These are phyloP conservation scores for Drosophila percnosoma DNA, from an alignment of 2,888 invertebrate genomes.

Conservation along the genomic window DNA sequence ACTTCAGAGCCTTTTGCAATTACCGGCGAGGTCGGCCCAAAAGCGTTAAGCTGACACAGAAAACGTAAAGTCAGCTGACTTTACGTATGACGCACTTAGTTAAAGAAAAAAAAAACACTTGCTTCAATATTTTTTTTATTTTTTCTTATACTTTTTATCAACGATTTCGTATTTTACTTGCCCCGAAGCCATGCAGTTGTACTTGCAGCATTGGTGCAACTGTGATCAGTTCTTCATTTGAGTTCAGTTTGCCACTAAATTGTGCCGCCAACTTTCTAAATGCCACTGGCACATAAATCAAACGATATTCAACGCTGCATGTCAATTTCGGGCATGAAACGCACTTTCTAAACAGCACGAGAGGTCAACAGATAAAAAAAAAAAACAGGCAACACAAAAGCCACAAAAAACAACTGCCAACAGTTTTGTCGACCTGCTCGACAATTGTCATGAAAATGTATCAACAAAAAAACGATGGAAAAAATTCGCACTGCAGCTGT, in stretches of 20 bases:
- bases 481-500: constrained; percentile 56
- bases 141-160: neutral
- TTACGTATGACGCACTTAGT: neutral
- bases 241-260: constrained; percentile 31
- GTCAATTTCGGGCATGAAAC: constrained; percentile 65
- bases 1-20: constrained; percentile 43
- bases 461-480: constrained; percentile 28
- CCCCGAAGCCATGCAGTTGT: neutral
- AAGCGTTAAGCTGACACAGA: constrained; percentile 22
- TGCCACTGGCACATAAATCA: constrained; percentile 65
- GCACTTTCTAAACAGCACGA: constrained; percentile 75
- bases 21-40: constrained; percentile 24
- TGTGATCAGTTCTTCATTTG: constrained; percentile 18
- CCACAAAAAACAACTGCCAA: constrained; percentile 16
- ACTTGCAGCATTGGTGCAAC: constrained; percentile 22
- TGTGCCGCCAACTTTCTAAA: constrained; percentile 51
- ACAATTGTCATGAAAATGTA: constrained; percentile 58
- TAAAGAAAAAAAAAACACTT: neutral
- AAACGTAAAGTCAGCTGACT: neutral
- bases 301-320: constrained; percentile 28
- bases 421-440: constrained; percentile 30
- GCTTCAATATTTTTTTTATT: neutral
- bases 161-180: neutral
- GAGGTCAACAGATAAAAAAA: constrained; percentile 19
- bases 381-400: constrained; percentile 21